phyloP scores from a whole-genome alignment of 1,140 invertebrate genomes.

The Cydia strobilella region DNA sequence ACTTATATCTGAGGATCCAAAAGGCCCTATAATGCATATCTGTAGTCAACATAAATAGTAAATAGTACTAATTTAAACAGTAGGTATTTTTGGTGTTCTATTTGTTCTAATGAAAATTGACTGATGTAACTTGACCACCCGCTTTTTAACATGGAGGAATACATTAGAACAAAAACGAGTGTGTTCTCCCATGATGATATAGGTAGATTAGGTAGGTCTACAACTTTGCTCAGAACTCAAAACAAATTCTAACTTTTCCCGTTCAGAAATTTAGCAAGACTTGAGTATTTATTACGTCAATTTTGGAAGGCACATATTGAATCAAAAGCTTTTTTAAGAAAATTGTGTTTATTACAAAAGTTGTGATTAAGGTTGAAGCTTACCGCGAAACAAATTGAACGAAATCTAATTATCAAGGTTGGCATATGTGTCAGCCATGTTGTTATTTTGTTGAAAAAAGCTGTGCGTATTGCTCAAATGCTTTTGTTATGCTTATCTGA shows the following conservation, averaged over 20 bases:
- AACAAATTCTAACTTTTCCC: constrained; percentile 29
- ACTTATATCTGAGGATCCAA: no score
- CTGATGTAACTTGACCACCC: no score
- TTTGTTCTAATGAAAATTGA: no score
- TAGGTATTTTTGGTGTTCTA: no score
- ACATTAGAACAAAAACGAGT: background rate
- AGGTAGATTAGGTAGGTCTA: background rate
- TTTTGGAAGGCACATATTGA: constrained; percentile 29
- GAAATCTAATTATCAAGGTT: background rate
- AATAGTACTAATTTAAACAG: no score
- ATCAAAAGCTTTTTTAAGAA: constrained; percentile 23
- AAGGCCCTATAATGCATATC: no score
- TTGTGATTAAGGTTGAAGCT: background rate
- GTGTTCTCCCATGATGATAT: background rate
- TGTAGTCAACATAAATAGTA: no score
- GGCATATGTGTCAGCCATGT: no score
- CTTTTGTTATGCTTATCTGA: no score
- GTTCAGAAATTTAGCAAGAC: constrained; percentile 14
- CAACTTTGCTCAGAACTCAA: constrained; percentile 3
- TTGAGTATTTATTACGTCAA: constrained; percentile 23
- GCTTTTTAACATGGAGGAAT: background rate
- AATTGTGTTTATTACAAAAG: constrained; percentile 31
- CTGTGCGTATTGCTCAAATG: no score
- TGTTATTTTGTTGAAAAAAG: no score
- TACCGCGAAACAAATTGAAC: background rate